These are phyloP conservation scores for Dasypogon diadema DNA, from an alignment of 2,888 invertebrate species.

Conservation along the genomic window DNA sequence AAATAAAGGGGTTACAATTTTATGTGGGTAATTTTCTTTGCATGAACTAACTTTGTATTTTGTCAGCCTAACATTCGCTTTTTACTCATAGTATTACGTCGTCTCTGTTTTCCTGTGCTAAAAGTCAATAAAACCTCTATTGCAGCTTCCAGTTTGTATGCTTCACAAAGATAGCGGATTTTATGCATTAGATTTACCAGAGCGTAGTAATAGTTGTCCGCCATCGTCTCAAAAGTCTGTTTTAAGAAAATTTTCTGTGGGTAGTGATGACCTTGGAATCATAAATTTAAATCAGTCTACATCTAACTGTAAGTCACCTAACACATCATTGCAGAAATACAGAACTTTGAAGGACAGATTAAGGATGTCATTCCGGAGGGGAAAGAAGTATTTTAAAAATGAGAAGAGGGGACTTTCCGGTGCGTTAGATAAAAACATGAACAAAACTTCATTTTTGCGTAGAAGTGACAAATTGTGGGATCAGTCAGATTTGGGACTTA, in stretches of 20 bases:
- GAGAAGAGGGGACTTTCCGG: conserved; percentile 62
- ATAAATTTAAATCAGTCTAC: conserved; percentile 34
- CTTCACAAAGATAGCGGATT: conserved; percentile 12
- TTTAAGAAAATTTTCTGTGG: conserved; percentile 28
- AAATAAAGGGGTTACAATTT: no score
- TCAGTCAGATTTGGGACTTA: conserved; percentile 30
- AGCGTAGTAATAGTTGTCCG: conserved; percentile 42
- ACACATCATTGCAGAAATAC: conserved; percentile 58
- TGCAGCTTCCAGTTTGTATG: conserved; percentile 33
- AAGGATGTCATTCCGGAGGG: conserved; percentile 64
- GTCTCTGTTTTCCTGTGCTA: not conserved
- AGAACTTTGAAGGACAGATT: conserved; percentile 63
- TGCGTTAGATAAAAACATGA: conserved; percentile 55
- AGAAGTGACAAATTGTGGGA: conserved; percentile 4
- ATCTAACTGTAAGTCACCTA: conserved; percentile 40
- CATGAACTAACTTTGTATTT: no score
- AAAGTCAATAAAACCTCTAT: conserved; percentile 19
- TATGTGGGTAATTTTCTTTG: no score
- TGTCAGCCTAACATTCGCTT: no score
- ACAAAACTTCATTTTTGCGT: not conserved
- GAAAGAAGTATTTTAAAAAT: conserved; percentile 62
- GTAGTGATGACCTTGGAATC: conserved; percentile 1
- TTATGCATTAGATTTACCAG: conserved; percentile 26
- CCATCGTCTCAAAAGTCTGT: conserved; percentile 6
- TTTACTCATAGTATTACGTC: no score